phyloP scores from a whole-genome alignment of 2,113 vertebrate species.

The Neoarius graeffei region DNA sequence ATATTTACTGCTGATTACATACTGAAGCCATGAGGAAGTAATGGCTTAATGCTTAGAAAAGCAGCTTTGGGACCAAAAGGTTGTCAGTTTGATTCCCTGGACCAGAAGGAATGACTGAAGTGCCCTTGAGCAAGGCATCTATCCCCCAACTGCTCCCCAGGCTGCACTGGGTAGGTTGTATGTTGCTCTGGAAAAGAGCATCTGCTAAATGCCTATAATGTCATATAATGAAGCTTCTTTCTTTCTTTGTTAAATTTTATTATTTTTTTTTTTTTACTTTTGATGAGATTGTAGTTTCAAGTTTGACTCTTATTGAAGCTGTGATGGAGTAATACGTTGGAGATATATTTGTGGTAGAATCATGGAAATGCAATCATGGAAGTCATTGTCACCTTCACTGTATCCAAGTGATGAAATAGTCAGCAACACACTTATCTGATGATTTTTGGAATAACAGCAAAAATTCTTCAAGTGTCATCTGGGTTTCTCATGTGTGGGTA shows the following conservation, averaged over 20 bases:
- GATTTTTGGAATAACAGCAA: not conserved
- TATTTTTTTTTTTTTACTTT: not conserved
- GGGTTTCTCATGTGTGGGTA: not conserved
- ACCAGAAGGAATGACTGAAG: too few relatives aligned
- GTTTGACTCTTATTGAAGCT: not conserved
- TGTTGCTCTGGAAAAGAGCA: too few relatives aligned
- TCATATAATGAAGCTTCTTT: not conserved
- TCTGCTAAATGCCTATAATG: too few relatives aligned
- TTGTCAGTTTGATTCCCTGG: too few relatives aligned
- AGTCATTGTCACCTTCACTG: not conserved
- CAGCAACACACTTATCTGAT: not conserved
- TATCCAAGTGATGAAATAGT: slow-evolving; percentile 6
- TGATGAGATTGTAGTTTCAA: not conserved
- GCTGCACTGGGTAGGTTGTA: too few relatives aligned
- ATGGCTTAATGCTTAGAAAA: too few relatives aligned
- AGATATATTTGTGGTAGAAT: not conserved
- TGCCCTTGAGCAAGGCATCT: too few relatives aligned
- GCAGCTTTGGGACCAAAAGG: too few relatives aligned
- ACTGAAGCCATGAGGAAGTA: not conserved
- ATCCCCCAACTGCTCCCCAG: too few relatives aligned
- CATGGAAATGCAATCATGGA: not conserved
- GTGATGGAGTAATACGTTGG: not conserved
- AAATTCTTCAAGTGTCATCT: not conserved
- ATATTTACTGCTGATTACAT: not conserved
- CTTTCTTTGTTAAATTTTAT: too few relatives aligned